Percentiles rank a stretch among this genome's conserved stretches.
These are phyloP conservation scores for Urechis unicinctus DNA, from an alignment of 2,888 invertebrate species.

Conservation along the genomic window DNA sequence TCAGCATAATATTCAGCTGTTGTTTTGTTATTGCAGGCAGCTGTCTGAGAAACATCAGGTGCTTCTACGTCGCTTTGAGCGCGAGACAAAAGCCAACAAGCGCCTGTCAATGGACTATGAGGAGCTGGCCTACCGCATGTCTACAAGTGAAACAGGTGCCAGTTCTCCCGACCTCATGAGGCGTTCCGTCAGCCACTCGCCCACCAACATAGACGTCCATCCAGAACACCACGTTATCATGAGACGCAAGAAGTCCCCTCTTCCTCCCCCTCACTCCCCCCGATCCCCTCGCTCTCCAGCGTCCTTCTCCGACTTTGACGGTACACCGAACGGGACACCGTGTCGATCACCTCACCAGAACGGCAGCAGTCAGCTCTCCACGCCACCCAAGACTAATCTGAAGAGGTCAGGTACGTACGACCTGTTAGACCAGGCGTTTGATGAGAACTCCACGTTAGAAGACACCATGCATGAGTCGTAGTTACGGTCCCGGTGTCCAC, in stretches of 20 bases:
- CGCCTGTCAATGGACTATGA: slow-evolving; percentile 41
- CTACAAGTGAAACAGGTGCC: neutral
- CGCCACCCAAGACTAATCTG: neutral
- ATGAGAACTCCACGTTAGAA: neutral
- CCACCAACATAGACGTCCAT: no score
- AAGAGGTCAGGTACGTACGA: neutral
- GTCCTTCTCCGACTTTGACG: neutral
- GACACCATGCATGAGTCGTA: no score
- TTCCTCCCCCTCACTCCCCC: neutral
- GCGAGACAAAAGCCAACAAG: slow-evolving; percentile 72
- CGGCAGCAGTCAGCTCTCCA: no score
- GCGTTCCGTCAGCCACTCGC: neutral
- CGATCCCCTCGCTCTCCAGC: neutral
- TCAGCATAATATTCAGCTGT: neutral
- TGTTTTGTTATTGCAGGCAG: slow-evolving; percentile 53
- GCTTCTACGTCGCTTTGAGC: slow-evolving; percentile 59
- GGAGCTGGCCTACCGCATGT: neutral
- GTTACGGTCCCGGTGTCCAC: no score
- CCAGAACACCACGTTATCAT: neutral
- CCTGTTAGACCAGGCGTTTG: neutral
- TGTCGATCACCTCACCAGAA: no score
- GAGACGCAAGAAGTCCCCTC: neutral
- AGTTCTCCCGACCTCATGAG: neutral
- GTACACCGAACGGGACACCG: neutral
- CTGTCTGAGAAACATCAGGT: slow-evolving; percentile 66